Base-by-base conservation (phyloP, 2,113 vertebrate species). In the Thamnaconus septentrionalis region DNA sequence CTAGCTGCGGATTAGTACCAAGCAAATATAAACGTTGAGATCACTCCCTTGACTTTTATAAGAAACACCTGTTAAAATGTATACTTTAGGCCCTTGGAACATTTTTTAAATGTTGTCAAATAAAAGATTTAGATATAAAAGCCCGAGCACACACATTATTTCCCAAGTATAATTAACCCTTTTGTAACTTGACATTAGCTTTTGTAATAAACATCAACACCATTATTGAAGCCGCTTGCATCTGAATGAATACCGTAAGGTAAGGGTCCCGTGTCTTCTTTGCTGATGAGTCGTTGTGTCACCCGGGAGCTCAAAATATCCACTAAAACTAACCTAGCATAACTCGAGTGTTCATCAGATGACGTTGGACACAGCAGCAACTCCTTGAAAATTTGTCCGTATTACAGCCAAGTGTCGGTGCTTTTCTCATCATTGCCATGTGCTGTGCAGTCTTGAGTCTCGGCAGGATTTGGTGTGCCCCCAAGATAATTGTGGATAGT, bases 171-270 rank as follows among this genome's bases (percentile, higher is more conserved):
- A 67, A 53, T 43, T 71, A 70, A 61, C 79, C 53, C 67, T 67
- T 82, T 31, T 31, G 18, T 69, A 64, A 67, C 74, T 76, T 42
- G 40, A 46, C 53, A 42, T 70, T 72, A 58, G 80, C 68, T 66
- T 31, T 56, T 50, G 47, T 78, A 46, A n/a, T 46, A 56, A 57
- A 39, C 67, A 60, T 80, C 67, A 56, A 48, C 52, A 45, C 63
- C 64, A 82, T 69, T 61, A n/a, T 64, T 71, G 2, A 11, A 76
- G 48, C 40, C 45, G 43, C 6, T 56, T 72, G 69, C 75, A 77
- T 85, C 82, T 70, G 72, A 64, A 56, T 50, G 56, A 65, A 77
- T 73, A 75, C 84, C 79, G 83, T 82, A 71, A 75, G 59, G 10
- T 31, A 31, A 31, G 18, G 18, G 73, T 55, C 60, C 42, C 9